phyloP scores from a whole-genome alignment of 2,113 vertebrate species.

The Urocynchramus pylzowi region DNA sequence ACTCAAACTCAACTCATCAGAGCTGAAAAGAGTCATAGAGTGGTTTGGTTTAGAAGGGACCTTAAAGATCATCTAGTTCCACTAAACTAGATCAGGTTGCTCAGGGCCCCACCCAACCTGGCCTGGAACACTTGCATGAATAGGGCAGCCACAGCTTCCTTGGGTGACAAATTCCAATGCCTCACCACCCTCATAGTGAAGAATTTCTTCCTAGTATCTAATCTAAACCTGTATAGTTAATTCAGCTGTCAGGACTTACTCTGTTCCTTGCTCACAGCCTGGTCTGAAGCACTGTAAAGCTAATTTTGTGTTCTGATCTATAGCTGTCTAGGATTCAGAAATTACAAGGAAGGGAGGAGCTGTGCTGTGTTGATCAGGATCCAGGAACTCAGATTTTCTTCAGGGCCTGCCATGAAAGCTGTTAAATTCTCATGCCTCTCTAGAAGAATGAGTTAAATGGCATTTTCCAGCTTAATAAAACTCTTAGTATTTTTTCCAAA shows the following conservation, averaged over 20 bases:
- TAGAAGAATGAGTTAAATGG: not conserved
- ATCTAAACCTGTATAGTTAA: not conserved
- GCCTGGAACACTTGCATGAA: not conserved
- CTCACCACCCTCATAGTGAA: not conserved
- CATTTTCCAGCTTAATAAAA: not conserved
- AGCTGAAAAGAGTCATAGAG: not conserved
- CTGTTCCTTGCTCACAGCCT: not conserved
- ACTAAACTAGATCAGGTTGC: not conserved
- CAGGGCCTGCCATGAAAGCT: not conserved
- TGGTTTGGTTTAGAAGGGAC: not conserved
- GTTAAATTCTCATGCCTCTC: not conserved
- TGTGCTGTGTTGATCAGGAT: not conserved
- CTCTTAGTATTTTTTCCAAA: not conserved
- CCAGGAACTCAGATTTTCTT: not conserved
- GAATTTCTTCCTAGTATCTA: not conserved
- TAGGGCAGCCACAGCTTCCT: not conserved
- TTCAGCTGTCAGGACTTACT: accelerated
- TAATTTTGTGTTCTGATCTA: not conserved
- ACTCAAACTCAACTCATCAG: not conserved
- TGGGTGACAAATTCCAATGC: not conserved
- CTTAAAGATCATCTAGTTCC: not conserved
- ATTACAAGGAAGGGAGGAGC: accelerated
- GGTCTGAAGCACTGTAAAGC: not conserved
- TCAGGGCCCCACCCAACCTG: not conserved
- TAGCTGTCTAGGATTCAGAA: not conserved